These are phyloP conservation scores for Rhineura floridana DNA, from an alignment of 2,113 vertebrate genomes.

Conservation along the genomic window DNA sequence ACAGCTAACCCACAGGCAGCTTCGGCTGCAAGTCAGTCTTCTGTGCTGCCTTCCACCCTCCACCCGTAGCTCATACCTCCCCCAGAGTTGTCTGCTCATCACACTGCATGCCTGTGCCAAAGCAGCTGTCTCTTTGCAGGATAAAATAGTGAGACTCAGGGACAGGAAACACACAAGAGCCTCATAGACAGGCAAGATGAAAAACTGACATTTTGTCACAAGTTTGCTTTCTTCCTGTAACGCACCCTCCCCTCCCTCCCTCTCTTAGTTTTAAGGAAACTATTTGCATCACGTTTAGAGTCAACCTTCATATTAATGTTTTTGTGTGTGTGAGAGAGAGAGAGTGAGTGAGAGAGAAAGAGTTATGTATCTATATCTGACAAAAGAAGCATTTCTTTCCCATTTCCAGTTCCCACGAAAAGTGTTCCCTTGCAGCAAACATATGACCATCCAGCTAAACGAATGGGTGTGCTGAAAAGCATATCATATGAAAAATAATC, in stretches of 20 bases:
- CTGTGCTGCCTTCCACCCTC: conserved; percentile 15
- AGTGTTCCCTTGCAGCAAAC: background rate
- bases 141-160: conserved; percentile 69
- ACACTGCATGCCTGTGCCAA: conserved; percentile 38
- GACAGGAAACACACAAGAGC: conserved; percentile 67
- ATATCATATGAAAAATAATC: conserved; percentile 6
- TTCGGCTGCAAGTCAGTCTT: conserved; percentile 18
- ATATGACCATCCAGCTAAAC: background rate
- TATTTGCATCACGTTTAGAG: conserved; percentile 11
- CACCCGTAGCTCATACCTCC: conserved; percentile 15
- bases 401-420: background rate
- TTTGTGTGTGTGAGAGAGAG: background rate
- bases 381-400: background rate
- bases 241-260: background rate
- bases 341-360: background rate
- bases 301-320: background rate
- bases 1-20: conserved; percentile 63
- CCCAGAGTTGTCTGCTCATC: conserved; percentile 14
- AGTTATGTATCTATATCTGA: background rate
- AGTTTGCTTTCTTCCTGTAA: background rate
- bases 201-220: conserved; percentile 44
- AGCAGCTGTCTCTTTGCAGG: conserved; percentile 60
- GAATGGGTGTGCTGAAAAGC: conserved; percentile 7
- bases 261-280: background rate
- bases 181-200: conserved; percentile 38